phyloP scores from a whole-genome alignment of 1,140 invertebrate genomes.

The Drosophila cardini region DNA sequence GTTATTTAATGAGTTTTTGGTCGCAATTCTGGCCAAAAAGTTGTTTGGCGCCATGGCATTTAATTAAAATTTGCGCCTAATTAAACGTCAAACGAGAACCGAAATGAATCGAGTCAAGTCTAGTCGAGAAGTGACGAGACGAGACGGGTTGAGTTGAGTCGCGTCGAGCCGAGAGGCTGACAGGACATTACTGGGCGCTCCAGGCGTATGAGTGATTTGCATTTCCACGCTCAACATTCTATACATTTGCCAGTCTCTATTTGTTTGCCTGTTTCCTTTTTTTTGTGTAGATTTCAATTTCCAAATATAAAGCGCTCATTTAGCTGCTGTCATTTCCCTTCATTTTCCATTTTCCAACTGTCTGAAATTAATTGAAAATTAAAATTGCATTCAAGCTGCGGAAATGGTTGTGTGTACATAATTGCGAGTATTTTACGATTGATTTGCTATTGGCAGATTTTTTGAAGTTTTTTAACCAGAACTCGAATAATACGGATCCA shows the following conservation, averaged over 20 bases:
- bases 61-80: slow-evolving; percentile 79
- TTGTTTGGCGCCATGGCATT: slow-evolving; percentile 64
- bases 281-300: slow-evolving; percentile 9
- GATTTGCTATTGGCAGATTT: slow-evolving; percentile 29
- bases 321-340: slow-evolving; percentile 27
- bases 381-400: slow-evolving; percentile 41
- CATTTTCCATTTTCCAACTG: slow-evolving; percentile 26
- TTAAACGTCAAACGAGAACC: slow-evolving; percentile 68
- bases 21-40: slow-evolving; percentile 56
- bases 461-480: neutral
- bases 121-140: neutral
- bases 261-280: slow-evolving; percentile 2
- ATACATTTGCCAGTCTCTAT: slow-evolving; percentile 13
- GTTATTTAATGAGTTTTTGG: slow-evolving; percentile 76
- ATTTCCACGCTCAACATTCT: slow-evolving; percentile 13
- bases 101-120: slow-evolving; percentile 5
- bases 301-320: slow-evolving; percentile 30
- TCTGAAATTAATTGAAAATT: slow-evolving; percentile 65
- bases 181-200: slow-evolving; percentile 49
- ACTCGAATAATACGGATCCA: neutral
- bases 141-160: no score
- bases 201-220: slow-evolving; percentile 70
- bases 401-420: slow-evolving; percentile 20
- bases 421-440: slow-evolving; percentile 25
- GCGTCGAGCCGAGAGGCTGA: slow-evolving; percentile 27